Percentiles rank a stretch among this genome's conserved stretches.
phyloP scores from a whole-genome alignment of 2,797 vertebrate species.

The Catharus ustulatus region DNA sequence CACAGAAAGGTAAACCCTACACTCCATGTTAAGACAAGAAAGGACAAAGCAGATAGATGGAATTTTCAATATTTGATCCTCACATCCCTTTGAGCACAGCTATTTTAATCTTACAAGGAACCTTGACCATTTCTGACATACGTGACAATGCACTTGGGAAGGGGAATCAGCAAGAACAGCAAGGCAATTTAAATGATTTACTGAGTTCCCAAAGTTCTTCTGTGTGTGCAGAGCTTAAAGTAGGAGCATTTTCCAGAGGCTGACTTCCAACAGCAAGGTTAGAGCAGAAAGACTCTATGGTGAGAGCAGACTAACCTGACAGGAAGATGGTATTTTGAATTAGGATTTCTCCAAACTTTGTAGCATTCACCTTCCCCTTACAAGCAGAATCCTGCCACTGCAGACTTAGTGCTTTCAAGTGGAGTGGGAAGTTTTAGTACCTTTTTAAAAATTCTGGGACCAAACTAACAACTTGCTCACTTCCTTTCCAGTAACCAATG shows the following conservation, averaged over 20 bases:
- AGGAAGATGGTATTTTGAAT: not conserved
- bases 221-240: not conserved
- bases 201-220: not conserved
- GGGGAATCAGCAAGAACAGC: not conserved
- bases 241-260: not conserved
- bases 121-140: not conserved
- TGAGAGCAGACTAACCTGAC: not conserved
- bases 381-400: not conserved
- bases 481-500: not conserved
- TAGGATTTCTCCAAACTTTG: not conserved
- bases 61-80: not conserved
- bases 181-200: not conserved
- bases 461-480: not conserved
- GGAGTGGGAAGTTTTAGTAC: not conserved
- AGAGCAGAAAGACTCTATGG: not conserved
- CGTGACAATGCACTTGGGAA: not conserved
- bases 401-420: not conserved
- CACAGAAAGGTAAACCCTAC: constrained; percentile 49
- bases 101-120: not conserved
- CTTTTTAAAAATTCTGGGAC: not conserved
- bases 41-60: constrained; percentile 42
- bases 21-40: constrained; percentile 8
- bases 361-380: not conserved
- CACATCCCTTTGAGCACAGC: not conserved
- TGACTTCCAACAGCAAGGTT: not conserved